Conservation (phyloP, 2,113 vertebrate species). For the Bujurquina vittata region DNA sequence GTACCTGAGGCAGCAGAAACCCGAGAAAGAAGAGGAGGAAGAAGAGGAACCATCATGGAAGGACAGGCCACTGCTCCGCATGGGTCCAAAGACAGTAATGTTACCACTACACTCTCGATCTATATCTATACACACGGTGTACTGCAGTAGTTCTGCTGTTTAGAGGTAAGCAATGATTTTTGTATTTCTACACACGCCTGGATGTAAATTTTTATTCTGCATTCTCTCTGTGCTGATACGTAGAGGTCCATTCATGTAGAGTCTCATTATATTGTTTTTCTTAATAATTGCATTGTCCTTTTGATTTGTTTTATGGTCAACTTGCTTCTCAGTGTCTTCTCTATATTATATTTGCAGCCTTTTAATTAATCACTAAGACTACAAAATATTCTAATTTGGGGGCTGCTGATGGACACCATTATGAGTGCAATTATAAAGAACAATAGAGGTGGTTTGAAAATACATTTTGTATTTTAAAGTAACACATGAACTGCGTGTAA, state of each 20-base stretch:
- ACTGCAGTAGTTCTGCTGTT: background rate
- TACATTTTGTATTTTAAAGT: background rate
- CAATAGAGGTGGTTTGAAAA: background rate
- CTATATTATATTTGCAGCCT: background rate
- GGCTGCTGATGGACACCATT: background rate
- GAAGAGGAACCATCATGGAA: too few species aligned
- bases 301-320: background rate
- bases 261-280: background rate
- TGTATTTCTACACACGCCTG: rapidly evolving
- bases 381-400: background rate
- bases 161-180: background rate
- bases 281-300: background rate
- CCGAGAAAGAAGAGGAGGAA: too few species aligned
- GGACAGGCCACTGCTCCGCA: too few species aligned
- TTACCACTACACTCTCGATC: too few species aligned
- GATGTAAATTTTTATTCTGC: too few species aligned
- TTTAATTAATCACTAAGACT: background rate
- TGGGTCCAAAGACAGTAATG: too few species aligned
- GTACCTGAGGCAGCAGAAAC: too few species aligned
- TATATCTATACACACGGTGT: too few species aligned
- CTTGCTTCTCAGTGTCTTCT: background rate
- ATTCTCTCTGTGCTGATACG: background rate
- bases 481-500: background rate
- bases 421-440: background rate
- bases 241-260: background rate